Conservation (phyloP, 2,888 invertebrate genomes). For the Xestia xanthographa region DNA sequence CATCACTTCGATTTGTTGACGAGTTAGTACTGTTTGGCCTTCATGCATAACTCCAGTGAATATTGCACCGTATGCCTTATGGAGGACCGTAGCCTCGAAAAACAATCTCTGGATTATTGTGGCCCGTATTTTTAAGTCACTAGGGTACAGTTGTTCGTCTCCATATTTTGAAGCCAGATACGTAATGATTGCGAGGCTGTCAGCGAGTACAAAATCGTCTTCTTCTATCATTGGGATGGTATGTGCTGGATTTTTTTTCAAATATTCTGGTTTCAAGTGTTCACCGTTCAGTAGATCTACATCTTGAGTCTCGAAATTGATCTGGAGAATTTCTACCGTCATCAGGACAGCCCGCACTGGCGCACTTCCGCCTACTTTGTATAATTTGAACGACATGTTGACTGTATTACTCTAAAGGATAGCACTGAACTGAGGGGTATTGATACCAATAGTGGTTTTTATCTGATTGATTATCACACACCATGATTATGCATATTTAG, state of each 20-base stretch:
- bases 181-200: slow-evolving; percentile 65
- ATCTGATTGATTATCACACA: slow-evolving; percentile 41
- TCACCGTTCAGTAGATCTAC: slow-evolving; percentile 65
- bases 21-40: slow-evolving; percentile 38
- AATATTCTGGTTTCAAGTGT: slow-evolving; percentile 67
- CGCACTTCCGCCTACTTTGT: not conserved
- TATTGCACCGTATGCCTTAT: slow-evolving; percentile 56
- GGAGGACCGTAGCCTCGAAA: slow-evolving; percentile 63
- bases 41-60: not conserved
- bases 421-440: not conserved
- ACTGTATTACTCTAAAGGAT: not conserved
- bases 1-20: slow-evolving; percentile 59
- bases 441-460: not conserved
- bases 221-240: slow-evolving; percentile 76
- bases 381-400: slow-evolving; percentile 4
- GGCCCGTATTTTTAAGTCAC: slow-evolving; percentile 69
- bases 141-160: slow-evolving; percentile 71
- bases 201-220: slow-evolving; percentile 37
- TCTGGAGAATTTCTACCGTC: slow-evolving; percentile 62
- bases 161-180: slow-evolving; percentile 77
- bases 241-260: slow-evolving; percentile 74
- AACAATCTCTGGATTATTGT: slow-evolving; percentile 72
- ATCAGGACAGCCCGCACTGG: not conserved
- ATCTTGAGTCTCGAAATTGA: slow-evolving; percentile 63
- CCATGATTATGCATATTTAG: slow-evolving; percentile 54